These are phyloP conservation scores for Nothocercus julius DNA, from an alignment of 2,113 vertebrate genomes.

Conservation along the genomic window DNA sequence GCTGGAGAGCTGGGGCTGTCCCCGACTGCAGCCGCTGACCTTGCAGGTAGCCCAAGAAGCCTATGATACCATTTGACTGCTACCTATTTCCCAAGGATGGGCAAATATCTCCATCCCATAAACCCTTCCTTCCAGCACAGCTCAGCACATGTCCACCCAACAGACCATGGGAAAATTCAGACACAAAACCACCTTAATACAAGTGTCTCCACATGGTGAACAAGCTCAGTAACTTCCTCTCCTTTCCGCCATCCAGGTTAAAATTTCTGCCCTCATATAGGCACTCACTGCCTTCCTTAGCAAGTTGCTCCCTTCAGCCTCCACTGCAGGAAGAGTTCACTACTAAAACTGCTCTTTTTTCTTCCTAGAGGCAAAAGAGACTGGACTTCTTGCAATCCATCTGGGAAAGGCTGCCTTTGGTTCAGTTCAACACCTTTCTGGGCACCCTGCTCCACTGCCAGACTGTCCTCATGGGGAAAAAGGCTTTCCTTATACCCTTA, in stretches of 20 bases:
- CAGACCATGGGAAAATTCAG: neutral
- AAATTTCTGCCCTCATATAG: neutral
- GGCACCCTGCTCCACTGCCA: too few species aligned
- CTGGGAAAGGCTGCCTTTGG: neutral
- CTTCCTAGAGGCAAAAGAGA: neutral
- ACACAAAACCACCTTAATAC: neutral
- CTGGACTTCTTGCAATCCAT: neutral
- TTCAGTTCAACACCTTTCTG: neutral
- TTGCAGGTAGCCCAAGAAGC: neutral
- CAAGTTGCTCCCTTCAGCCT: neutral
- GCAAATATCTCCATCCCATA: neutral
- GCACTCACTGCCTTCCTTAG: neutral
- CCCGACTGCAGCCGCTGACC: rapidly evolving
- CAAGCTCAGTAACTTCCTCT: rapidly evolving
- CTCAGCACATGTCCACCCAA: neutral
- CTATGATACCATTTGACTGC: neutral
- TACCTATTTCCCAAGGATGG: rapidly evolving
- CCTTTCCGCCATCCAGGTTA: neutral
- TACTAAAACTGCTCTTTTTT: neutral
- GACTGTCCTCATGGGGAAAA: too few species aligned
- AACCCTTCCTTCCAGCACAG: neutral
- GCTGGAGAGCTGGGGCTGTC: neutral
- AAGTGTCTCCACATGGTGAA: neutral
- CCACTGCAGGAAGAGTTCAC: neutral
- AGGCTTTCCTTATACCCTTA: too few species aligned